These are phyloP conservation scores for Limanda limanda DNA, from an alignment of 2,113 vertebrate genomes.

Conservation along the genomic window DNA sequence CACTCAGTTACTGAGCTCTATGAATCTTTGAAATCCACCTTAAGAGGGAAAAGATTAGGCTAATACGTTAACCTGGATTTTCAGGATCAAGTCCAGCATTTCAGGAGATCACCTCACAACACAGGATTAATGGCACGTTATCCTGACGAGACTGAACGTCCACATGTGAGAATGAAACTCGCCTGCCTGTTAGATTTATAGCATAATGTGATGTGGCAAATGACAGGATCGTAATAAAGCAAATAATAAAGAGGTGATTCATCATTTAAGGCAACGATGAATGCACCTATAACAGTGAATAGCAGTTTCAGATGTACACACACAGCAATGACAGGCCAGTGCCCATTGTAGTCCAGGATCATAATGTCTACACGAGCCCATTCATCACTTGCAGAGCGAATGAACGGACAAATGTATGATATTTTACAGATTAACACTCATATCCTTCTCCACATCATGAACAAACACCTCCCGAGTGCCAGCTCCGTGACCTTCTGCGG, in stretches of 20 bases:
- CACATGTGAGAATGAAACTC: background rate
- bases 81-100: slow-evolving; percentile 28
- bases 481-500: slow-evolving; percentile 45
- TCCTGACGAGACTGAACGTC: background rate
- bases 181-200: background rate
- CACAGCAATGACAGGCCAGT: slow-evolving; percentile 14
- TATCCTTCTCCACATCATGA: slow-evolving; percentile 27
- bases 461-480: slow-evolving; percentile 31
- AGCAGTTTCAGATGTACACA: slow-evolving; percentile 5
- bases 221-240: background rate
- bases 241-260: slow-evolving; percentile 8
- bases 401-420: slow-evolving; percentile 25
- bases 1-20: slow-evolving; percentile 9
- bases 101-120: slow-evolving; percentile 16
- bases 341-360: slow-evolving; percentile 32
- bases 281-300: slow-evolving; percentile 16
- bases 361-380: slow-evolving; percentile 33
- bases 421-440: slow-evolving; percentile 39
- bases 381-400: slow-evolving; percentile 41
- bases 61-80: slow-evolving; percentile 24
- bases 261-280: slow-evolving; percentile 9
- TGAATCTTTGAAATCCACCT: slow-evolving; percentile 41
- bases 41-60: slow-evolving; percentile 16
- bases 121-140: background rate
- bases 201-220: background rate